Conservation (phyloP, 2,113 vertebrate species). For the Tyrannus savana region DNA sequence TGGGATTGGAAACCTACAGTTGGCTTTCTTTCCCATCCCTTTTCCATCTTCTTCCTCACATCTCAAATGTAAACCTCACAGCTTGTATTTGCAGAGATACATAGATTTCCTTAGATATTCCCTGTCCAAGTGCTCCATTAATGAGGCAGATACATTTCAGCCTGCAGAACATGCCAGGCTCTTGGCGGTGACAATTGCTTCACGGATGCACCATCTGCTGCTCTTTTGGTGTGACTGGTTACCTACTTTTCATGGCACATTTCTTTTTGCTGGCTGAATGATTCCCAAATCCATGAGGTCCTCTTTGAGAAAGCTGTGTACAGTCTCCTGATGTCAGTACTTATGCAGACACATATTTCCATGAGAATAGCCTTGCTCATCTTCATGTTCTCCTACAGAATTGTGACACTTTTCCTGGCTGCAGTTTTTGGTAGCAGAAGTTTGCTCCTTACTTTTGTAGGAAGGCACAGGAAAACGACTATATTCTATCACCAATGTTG, state of each 20-base stretch:
- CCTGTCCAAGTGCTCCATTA: conserved; percentile 8
- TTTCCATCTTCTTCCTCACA: neutral
- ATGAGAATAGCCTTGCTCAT: neutral
- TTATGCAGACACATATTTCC: neutral
- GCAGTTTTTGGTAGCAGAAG: neutral
- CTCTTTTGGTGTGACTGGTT: neutral
- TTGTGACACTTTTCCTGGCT: neutral
- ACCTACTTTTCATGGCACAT: conserved; percentile 37
- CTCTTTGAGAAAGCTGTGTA: conserved; percentile 12
- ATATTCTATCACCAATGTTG: neutral
- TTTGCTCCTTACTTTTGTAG: neutral
- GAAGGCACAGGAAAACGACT: neutral
- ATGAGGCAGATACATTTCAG: conserved; percentile 24
- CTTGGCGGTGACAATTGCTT: neutral
- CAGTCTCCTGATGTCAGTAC: conserved; percentile 9
- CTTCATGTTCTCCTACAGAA: neutral
- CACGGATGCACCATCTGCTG: conserved; percentile 48
- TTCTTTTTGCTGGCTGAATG: conserved; percentile 33
- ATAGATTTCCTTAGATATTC: neutral
- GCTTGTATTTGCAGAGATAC: neutral
- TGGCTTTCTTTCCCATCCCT: neutral
- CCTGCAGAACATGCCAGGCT: conserved; percentile 3
- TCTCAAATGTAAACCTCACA: neutral
- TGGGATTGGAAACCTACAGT: neutral
- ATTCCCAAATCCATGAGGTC: conserved; percentile 7